Conservation (phyloP, 2,888 invertebrate genomes). For the Marasmarcha lunaedactyla region DNA sequence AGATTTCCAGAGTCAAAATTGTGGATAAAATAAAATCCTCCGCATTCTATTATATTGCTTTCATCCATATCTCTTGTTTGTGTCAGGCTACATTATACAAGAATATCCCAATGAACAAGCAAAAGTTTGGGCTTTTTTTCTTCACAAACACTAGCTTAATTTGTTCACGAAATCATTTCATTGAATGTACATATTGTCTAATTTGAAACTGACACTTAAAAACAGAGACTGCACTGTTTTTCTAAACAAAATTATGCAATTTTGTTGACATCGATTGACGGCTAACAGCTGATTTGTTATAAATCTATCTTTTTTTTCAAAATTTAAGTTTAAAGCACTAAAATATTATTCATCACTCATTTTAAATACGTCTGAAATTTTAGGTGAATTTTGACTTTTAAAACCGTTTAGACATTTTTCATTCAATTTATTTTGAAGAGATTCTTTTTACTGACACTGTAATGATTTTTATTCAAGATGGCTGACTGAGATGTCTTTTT, state of each 20-base stretch:
- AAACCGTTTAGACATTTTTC: slow-evolving; percentile 29
- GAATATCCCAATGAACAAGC: slow-evolving; percentile 32
- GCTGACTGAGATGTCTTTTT: slow-evolving; percentile 25
- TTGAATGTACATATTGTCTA: slow-evolving; percentile 47
- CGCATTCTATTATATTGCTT: slow-evolving; percentile 71
- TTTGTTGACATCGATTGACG: slow-evolving; percentile 72
- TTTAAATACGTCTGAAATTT: slow-evolving; percentile 5
- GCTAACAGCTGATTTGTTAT: slow-evolving; percentile 70
- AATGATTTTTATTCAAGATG: slow-evolving; percentile 58
- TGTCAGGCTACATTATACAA: slow-evolving; percentile 57
- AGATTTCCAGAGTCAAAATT: slow-evolving; percentile 94
- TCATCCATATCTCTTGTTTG: slow-evolving; percentile 52
- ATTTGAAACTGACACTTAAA: slow-evolving; percentile 56
- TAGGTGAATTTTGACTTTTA: slow-evolving; percentile 16
- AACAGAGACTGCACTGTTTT: slow-evolving; percentile 63
- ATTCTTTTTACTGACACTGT: slow-evolving; percentile 38
- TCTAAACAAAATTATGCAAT: slow-evolving; percentile 72
- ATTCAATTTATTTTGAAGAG: slow-evolving; percentile 49
- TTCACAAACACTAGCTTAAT: slow-evolving; percentile 44
- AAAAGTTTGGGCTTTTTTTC: slow-evolving; percentile 32
- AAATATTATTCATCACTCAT: slow-evolving; percentile 14
- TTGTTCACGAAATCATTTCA: slow-evolving; percentile 42
- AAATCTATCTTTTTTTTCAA: slow-evolving; percentile 50
- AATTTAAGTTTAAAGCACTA: slow-evolving; percentile 22
- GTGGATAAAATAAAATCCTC: slow-evolving; percentile 84